Evolutionary conservation across 2,113 vertebrate genomes (phyloP).

Genomic region (Phalacrocorax pelagicus): DNA sequence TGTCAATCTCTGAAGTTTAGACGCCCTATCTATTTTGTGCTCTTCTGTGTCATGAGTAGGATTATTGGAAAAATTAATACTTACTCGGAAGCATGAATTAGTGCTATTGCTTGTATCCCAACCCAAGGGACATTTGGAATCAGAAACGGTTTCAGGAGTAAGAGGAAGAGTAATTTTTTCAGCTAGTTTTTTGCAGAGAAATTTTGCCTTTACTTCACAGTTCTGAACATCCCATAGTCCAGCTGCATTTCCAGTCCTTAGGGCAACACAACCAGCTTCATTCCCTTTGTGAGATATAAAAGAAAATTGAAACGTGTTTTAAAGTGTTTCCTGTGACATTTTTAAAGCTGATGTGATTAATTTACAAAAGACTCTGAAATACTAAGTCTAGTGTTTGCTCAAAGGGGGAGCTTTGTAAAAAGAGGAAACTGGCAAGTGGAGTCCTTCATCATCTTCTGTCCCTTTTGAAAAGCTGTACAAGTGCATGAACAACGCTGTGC

Average conservation of each 20-base stretch:
- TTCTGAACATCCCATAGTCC: constrained; percentile 88
- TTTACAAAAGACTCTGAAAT: background rate
- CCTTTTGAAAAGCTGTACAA: background rate
- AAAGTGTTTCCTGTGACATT: background rate
- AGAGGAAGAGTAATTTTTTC: constrained; percentile 72
- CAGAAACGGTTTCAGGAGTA: constrained; percentile 65
- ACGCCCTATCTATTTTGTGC: background rate
- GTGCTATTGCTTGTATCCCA: constrained; percentile 72
- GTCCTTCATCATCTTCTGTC: background rate
- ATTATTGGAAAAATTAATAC: background rate
- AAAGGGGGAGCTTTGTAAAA: background rate
- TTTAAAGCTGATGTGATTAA: background rate
- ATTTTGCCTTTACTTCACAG: constrained; percentile 85
- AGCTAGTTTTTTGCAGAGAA: constrained; percentile 86
- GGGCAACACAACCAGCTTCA: constrained; percentile 84
- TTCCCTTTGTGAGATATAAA: constrained; percentile 71
- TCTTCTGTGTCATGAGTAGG: background rate
- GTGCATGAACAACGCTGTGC: background rate
- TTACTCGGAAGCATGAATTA: constrained; percentile 81
- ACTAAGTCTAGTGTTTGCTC: background rate
- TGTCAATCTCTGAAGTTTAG: background rate
- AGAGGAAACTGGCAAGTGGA: background rate
- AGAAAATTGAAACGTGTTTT: background rate
- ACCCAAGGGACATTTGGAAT: constrained; percentile 73
- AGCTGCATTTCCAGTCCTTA: constrained; percentile 84